Evolutionary conservation across 2,888 invertebrate species (phyloP), one percentile per base, ranked within the genome.

Genomic region (Dioctria linearis): DNA sequence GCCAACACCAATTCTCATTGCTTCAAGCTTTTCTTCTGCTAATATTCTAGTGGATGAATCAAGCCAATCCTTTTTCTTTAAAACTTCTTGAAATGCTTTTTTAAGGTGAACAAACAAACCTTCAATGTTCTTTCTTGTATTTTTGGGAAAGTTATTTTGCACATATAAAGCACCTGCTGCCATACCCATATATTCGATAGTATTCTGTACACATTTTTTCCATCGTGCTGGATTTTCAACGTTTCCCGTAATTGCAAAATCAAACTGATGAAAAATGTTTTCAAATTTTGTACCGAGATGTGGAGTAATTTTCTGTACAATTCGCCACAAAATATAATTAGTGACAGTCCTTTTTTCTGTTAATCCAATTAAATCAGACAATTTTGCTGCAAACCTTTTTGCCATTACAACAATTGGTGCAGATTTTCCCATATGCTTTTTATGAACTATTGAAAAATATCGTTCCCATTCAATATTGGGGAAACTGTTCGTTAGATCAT

Each of bases 1-100:
- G 59, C 97, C 94, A 84, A 98, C 98, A 94, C 96, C 96, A 86
- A 97, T 95, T 57, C 95, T 94, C 81, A 97, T 97, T 3, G 96
- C 94, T 86, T 96, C 94, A 0, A 96, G 97, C 87, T 98, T 98
- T 5, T 93, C 93, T 83, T 94, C 93, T 0, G 98, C 98, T 3
- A 95, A 92, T 42, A 91, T 89, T 82, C 94, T 91, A 0, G 98
- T 98, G 85, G 95, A 94, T 2, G 91, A 89, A 85, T 98, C 97
- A 96, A 98, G 98, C 98, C 98, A 98, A 75, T 93, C 92, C 79
- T 96, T 89, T 82, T 95, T 93, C 83, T 92, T 91, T 8, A 98
- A 91, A 86, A 97, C 95, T 79, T 92, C 91, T 86, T 95, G 95
- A 88, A 98, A 98, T 0, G 97, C 96, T 40, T 91, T 92, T 51